Percentiles rank a stretch among this genome's conserved stretches.
Evolutionary conservation across 2,797 vertebrate genomes (phyloP).

Genomic region (Schizothorax lantsangensis): DNA sequence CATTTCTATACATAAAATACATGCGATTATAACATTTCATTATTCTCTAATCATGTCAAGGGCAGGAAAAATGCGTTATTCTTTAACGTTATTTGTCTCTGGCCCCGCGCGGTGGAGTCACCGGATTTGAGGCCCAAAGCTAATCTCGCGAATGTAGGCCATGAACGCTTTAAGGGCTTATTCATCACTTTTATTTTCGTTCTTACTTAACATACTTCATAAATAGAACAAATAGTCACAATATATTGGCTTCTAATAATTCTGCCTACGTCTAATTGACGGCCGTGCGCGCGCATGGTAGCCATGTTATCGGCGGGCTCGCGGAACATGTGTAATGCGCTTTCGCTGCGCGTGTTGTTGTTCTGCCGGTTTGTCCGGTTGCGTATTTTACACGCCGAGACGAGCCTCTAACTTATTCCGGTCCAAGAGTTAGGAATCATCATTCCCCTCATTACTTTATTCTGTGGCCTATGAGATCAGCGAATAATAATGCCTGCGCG

Average conservation of each 20-base stretch:
- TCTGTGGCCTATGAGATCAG: not conserved
- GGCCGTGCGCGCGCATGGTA: not conserved
- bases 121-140: not conserved
- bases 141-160: constrained; percentile 11
- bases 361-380: not conserved
- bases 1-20: no score
- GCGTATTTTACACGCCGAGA: not conserved
- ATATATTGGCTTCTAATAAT: not conserved
- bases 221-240: accelerated
- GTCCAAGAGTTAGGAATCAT: not conserved
- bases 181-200: accelerated
- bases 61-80: not conserved
- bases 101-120: not conserved
- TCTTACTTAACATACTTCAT: no score
- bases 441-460: accelerated
- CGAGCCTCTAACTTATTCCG: not conserved
- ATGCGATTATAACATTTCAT: not conserved
- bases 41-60: not conserved
- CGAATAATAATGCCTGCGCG: not conserved
- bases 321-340: constrained; percentile 28
- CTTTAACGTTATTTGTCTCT: not conserved
- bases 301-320: constrained; percentile 25
- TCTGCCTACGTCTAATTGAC: not conserved
- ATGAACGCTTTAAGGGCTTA: not conserved
- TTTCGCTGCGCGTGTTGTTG: not conserved